Evolutionary conservation across 2,797 vertebrate genomes (phyloP), one percentile per base, ranked within the genome.

Genomic region (Pterois miles): DNA sequence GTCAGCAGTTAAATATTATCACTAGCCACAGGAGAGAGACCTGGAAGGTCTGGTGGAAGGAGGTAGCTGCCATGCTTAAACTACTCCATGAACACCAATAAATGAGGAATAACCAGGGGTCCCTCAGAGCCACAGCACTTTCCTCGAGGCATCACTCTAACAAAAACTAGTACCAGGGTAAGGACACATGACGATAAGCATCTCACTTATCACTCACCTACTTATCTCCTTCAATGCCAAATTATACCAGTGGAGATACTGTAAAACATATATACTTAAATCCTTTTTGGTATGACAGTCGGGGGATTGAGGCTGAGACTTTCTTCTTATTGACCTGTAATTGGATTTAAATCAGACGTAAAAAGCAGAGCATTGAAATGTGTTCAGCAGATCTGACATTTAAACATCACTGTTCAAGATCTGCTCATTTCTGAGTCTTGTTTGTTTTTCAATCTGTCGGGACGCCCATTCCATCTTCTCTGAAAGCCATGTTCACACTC

Each of bases 1-100:
- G 85, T 89, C 91, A 87, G 86, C 80, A 76, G 90, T 93, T 93
- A 91, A 94, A 95, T 94, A 92, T 93, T 93, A 93, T 93, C 89
- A 69, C 82, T 67, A 78, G 84, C 83, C 88, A 87, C 88, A 88
- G 81, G 88, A 89, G 90, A 92, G 88, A 67, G 64, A 74, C 78
- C 38, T 59, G 71, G 65, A 65, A 13, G 34, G 59, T 83, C 79
- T 78, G 81, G 75, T 59, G 73, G 71, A 72, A 74, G 82, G 67
- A 88, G 80, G 81, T 31, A 63, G 77, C 57, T 16, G 36, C 81
- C 76, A 65, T 85, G 85, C 82, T 83, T 81, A 92, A 93, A 93
- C 58, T 69, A 74, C 73, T 87, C 82, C 71, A 82, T 90, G 87
- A 91, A 92, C 53, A 50, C 68, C 74, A 81, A 75, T 88, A 72